Conservation (phyloP, 2,797 vertebrate species). For the Notamacropus eugenii region DNA sequence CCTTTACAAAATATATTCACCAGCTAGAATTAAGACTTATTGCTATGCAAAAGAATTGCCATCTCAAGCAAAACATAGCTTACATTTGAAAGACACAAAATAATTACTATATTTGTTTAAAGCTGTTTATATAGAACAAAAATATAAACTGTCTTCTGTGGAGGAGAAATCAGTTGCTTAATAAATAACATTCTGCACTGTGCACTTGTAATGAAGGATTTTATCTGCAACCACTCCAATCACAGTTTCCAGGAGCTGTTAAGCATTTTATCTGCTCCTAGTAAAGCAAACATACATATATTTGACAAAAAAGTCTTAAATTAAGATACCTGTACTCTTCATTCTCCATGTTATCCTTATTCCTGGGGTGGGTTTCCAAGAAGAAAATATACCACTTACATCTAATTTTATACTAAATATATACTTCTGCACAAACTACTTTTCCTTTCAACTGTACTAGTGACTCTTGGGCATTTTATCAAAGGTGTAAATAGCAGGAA, state of each 20-base stretch:
- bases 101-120: constrained; percentile 68
- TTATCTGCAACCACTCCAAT: constrained; percentile 67
- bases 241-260: constrained; percentile 68
- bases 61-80: constrained; percentile 63
- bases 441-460: neutral
- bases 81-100: constrained; percentile 70
- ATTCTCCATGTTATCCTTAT: constrained; percentile 9
- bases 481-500: constrained; percentile 1
- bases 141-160: constrained; percentile 53
- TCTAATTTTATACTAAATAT: neutral
- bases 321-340: neutral
- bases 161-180: constrained; percentile 71
- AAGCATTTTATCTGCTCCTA: constrained; percentile 66
- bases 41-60: constrained; percentile 51
- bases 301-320: constrained; percentile 23
- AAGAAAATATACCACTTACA: constrained; percentile 10
- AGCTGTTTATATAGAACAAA: constrained; percentile 70
- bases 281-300: constrained; percentile 43
- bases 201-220: constrained; percentile 74
- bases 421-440: constrained; percentile 21
- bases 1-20: constrained; percentile 63
- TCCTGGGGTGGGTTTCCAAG: constrained; percentile 9
- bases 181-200: constrained; percentile 70
- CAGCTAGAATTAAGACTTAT: constrained; percentile 60
- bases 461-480: neutral